phyloP scores from a whole-genome alignment of 2,113 vertebrate species.

The Pipra filicauda region DNA sequence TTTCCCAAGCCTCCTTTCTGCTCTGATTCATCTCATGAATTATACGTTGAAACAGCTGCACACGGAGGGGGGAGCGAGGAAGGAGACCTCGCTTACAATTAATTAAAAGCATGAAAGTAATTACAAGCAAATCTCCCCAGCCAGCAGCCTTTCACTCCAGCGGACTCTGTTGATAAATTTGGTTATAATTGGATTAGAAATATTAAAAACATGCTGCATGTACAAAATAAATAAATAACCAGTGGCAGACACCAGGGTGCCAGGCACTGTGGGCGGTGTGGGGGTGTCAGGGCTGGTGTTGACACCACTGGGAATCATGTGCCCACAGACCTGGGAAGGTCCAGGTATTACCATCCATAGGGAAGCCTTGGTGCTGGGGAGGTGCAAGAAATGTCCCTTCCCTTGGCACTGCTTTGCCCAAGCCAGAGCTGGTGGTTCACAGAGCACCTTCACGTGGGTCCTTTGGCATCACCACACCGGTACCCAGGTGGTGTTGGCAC shows the following conservation, averaged over 20 bases:
- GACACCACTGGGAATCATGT: rapidly evolving
- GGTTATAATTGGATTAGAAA: constrained; percentile 70
- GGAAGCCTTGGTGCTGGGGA: rapidly evolving
- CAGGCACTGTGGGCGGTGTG: rapidly evolving
- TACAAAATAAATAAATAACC: constrained; percentile 36
- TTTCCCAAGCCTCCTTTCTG: constrained; percentile 44
- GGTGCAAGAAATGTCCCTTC: background rate
- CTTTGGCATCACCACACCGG: rapidly evolving
- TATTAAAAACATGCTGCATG: constrained; percentile 52
- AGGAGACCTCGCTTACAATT: constrained; percentile 63
- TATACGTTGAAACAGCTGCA: constrained; percentile 44
- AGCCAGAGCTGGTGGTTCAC: background rate
- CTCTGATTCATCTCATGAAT: constrained; percentile 60
- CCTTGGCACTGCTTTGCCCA: background rate
- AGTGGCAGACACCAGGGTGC: background rate
- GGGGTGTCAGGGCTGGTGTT: background rate
- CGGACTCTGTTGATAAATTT: constrained; percentile 69
- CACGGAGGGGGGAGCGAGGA: constrained; percentile 7
- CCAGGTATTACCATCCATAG: rapidly evolving
- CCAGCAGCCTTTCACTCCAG: constrained; percentile 67
- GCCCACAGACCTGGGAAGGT: background rate
- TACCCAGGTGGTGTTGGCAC: rapidly evolving
- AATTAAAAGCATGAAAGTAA: constrained; percentile 73
- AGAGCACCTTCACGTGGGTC: rapidly evolving
- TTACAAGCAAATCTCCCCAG: constrained; percentile 68